Evolutionary conservation across 2,797 vertebrate species (phyloP).

Genomic region (Acipenser ruthenus): DNA sequence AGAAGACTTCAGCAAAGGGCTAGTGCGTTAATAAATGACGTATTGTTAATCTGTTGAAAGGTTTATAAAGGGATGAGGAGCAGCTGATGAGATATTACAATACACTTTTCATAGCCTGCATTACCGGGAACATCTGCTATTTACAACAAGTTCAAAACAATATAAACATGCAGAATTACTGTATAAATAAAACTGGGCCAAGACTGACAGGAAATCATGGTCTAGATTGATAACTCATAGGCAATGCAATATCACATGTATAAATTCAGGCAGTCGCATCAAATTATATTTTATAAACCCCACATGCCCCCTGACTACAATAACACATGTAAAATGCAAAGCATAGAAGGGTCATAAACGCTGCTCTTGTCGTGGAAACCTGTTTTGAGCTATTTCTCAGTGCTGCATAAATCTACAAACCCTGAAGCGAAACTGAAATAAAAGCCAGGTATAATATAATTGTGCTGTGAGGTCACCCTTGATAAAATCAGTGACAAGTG

Average conservation of each 20-base stretch:
- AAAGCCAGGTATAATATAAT: conserved; percentile 53
- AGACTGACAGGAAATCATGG: conserved; percentile 12
- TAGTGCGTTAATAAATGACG: too few species aligned
- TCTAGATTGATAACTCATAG: conserved; percentile 6
- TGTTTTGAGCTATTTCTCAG: conserved; percentile 65
- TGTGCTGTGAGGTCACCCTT: conserved; percentile 54
- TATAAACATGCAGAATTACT: conserved; percentile 8
- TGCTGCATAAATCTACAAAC: conserved; percentile 43
- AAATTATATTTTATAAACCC: conserved; percentile 61
- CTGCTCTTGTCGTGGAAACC: conserved; percentile 45
- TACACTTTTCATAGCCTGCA: not conserved
- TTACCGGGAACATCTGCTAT: not conserved
- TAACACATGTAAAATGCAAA: conserved; percentile 64
- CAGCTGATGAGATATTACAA: not conserved
- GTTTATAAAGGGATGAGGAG: not conserved
- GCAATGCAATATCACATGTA: conserved; percentile 36
- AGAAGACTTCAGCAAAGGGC: too few species aligned
- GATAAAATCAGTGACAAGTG: conserved; percentile 57
- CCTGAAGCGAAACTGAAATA: conserved; percentile 53
- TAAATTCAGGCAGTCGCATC: conserved; percentile 47
- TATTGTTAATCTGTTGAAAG: not conserved
- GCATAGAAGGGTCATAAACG: conserved; percentile 58
- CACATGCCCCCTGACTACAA: conserved; percentile 57
- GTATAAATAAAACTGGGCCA: conserved; percentile 9
- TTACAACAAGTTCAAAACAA: conserved; percentile 9